These are phyloP conservation scores for Apis cerana DNA, from an alignment of 1,140 invertebrate genomes.

Conservation along the genomic window DNA sequence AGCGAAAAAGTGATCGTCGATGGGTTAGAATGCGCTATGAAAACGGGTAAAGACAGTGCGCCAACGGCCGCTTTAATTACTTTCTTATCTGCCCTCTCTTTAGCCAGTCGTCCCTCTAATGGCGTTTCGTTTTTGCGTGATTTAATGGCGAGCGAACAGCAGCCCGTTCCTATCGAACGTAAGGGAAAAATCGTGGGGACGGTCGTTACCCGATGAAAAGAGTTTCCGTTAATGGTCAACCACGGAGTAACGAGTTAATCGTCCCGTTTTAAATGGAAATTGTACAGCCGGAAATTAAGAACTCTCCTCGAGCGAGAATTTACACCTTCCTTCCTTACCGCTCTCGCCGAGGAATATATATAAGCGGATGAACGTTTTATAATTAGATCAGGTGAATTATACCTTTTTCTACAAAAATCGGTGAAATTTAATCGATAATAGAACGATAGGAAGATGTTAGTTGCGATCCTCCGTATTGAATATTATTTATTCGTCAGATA, in stretches of 20 bases:
- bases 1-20: conserved; percentile 32
- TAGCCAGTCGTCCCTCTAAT: conserved; percentile 42
- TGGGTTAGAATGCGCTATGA: conserved; percentile 37
- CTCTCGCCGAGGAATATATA: no score
- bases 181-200: conserved; percentile 31
- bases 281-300: no score
- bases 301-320: no score
- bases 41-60: conserved; percentile 44
- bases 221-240: neutral
- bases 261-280: neutral
- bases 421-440: no score
- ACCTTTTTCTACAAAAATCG: no score
- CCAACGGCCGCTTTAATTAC: conserved; percentile 45
- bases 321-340: no score
- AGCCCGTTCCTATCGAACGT: conserved; percentile 29
- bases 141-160: conserved; percentile 31
- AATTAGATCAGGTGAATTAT: no score
- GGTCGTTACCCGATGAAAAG: conserved; percentile 22
- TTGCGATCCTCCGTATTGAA: no score
- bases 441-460: no score
- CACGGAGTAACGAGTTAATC: conserved; percentile 26
- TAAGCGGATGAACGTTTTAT: no score
- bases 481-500: no score
- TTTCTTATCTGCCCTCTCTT: conserved; percentile 49
- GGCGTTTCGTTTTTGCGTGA: conserved; percentile 49